phyloP scores from a whole-genome alignment of 2,888 invertebrate species.

The Melitaea athalia region DNA sequence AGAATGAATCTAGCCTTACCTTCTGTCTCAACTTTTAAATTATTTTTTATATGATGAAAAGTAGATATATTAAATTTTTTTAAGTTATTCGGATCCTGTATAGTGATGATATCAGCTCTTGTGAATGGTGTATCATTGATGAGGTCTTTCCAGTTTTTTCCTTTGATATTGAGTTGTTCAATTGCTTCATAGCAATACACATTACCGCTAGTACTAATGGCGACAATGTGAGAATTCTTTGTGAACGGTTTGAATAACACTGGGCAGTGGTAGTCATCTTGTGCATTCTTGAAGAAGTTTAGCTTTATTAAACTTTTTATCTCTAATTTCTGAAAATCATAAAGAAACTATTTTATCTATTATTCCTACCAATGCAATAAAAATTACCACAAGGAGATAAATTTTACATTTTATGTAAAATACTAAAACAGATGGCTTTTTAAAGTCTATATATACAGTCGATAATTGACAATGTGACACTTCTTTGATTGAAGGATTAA shows the following conservation, averaged over 20 bases:
- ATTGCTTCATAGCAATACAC: constrained; percentile 97
- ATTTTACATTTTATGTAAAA: no score
- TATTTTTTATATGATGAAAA: constrained; percentile 97
- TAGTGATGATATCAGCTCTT: constrained; percentile 93
- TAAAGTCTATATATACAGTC: no score
- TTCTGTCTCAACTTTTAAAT: constrained; percentile 93
- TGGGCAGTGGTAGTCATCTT: constrained; percentile 94
- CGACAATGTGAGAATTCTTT: constrained; percentile 96
- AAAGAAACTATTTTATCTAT: not conserved
- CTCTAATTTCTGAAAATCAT: constrained; percentile 85
- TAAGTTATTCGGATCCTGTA: constrained; percentile 95
- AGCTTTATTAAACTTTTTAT: constrained; percentile 91
- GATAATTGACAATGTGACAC: no score
- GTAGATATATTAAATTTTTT: constrained; percentile 96
- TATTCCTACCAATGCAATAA: not conserved
- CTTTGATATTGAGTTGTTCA: constrained; percentile 97
- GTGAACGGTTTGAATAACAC: constrained; percentile 96
- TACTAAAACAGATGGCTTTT: no score
- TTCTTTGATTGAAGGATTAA: no score
- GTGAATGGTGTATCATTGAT: constrained; percentile 94
- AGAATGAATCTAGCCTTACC: constrained; percentile 67
- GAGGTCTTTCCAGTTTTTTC: constrained; percentile 96
- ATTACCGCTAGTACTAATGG: constrained; percentile 95
- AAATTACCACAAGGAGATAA: not conserved
- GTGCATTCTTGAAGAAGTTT: constrained; percentile 92